These are phyloP conservation scores for Tupiocoris notatus DNA, from an alignment of 2,888 invertebrate species.

Conservation along the genomic window DNA sequence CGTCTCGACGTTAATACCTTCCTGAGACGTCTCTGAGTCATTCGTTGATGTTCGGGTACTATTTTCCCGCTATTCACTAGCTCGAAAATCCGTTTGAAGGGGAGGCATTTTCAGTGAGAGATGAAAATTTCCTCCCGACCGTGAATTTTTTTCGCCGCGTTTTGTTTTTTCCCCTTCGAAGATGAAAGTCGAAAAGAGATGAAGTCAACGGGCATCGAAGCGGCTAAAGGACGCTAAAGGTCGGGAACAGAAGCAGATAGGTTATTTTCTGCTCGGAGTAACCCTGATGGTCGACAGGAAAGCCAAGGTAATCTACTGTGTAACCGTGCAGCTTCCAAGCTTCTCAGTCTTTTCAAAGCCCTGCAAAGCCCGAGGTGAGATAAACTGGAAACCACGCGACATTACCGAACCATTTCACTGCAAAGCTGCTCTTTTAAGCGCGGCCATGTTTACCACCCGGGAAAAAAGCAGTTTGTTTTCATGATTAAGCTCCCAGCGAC, in stretches of 20 bases:
- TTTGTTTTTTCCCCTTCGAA: no score
- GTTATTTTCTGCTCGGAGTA: conserved; percentile 27
- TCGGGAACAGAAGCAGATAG: conserved; percentile 13
- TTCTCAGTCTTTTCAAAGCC: neutral
- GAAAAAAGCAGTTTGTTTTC: neutral
- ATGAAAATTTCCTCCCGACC: no score
- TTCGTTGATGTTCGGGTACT: no score
- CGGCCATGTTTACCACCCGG: neutral
- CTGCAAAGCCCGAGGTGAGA: neutral
- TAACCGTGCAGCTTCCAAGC: neutral
- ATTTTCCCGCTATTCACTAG: no score
- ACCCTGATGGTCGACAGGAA: conserved; percentile 10
- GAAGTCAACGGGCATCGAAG: conserved; percentile 12
- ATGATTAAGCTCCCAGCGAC: no score
- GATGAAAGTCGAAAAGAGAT: conserved; percentile 25
- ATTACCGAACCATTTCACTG: neutral
- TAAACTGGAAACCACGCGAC: neutral
- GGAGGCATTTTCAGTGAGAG: no score
- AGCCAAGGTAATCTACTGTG: conserved; percentile 25
- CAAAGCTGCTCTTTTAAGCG: neutral
- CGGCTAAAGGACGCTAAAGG: conserved; percentile 22
- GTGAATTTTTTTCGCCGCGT: no score
- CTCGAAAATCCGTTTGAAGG: no score
- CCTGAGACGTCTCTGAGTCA: no score
- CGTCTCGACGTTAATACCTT: no score